Evolutionary conservation across 2,888 invertebrate genomes (phyloP).

Genomic region (Caenorhabditis panamensis): DNA sequence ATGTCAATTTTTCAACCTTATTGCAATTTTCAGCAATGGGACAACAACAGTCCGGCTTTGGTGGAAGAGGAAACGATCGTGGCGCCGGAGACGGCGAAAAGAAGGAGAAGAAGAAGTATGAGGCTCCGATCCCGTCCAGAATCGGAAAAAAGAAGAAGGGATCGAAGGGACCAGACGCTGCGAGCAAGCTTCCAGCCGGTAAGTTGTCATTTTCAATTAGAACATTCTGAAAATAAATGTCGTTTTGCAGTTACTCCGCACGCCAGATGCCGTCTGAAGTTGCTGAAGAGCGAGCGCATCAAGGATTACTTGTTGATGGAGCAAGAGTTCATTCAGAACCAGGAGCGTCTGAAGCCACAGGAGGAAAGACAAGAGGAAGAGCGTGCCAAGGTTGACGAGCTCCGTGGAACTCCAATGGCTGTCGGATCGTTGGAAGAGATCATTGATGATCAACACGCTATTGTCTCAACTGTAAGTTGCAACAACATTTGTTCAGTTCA

Average conservation of each 20-base stretch:
- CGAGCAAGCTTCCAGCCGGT: constrained; percentile 93
- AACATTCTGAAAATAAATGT: background rate
- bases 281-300: constrained; percentile 95
- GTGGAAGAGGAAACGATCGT: constrained; percentile 70
- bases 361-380: constrained; percentile 95
- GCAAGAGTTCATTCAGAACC: constrained; percentile 98
- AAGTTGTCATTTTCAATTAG: background rate
- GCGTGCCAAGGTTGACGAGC: constrained; percentile 86
- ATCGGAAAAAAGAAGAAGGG: constrained; percentile 90
- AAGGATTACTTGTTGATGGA: constrained; percentile 99
- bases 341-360: constrained; percentile 97
- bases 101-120: constrained; percentile 98
- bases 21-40: constrained; percentile 70
- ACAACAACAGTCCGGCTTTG: constrained; percentile 73
- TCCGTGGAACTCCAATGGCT: constrained; percentile 99
- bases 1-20: background rate
- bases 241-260: constrained; percentile 90
- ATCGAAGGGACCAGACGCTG: constrained; percentile 95
- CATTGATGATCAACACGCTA: constrained; percentile 99
- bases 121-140: constrained; percentile 97
- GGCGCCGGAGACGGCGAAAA: constrained; percentile 75
- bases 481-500: background rate
- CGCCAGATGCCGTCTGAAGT: constrained; percentile 94
- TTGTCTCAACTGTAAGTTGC: constrained; percentile 85
- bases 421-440: constrained; percentile 99